These are phyloP conservation scores for Meghimatium bilineatum DNA, from an alignment of 2,888 invertebrate genomes.

Conservation along the genomic window DNA sequence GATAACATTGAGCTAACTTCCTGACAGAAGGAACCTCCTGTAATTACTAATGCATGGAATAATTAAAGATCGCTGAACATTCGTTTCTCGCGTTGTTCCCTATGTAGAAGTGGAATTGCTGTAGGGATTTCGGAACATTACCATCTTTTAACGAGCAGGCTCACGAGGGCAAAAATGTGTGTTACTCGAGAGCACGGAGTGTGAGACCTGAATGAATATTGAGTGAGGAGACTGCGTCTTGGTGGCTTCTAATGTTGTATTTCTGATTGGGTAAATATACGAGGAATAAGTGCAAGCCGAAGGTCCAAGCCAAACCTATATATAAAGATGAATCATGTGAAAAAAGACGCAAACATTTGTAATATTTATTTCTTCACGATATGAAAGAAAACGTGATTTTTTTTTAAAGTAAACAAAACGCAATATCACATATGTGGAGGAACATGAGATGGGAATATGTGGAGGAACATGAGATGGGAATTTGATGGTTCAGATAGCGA, in stretches of 20 bases:
- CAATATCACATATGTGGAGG: no score
- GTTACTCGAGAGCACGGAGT: background rate
- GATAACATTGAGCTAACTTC: background rate
- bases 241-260: background rate
- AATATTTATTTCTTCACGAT: no score
- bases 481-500: no score
- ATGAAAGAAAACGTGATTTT: no score
- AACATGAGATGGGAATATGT: no score
- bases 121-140: background rate
- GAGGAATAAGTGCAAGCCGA: background rate
- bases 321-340: background rate
- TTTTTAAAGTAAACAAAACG: no score
- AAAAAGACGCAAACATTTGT: no score
- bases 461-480: no score
- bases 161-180: background rate
- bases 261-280: background rate
- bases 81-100: background rate
- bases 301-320: no score
- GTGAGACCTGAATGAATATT: background rate
- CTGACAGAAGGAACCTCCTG: background rate
- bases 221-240: background rate
- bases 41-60: conserved; percentile 32
- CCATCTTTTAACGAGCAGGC: background rate
- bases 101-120: background rate
- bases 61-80: background rate